Conservation (phyloP, 2,113 vertebrate genomes). For the Nymphicus hollandicus region DNA sequence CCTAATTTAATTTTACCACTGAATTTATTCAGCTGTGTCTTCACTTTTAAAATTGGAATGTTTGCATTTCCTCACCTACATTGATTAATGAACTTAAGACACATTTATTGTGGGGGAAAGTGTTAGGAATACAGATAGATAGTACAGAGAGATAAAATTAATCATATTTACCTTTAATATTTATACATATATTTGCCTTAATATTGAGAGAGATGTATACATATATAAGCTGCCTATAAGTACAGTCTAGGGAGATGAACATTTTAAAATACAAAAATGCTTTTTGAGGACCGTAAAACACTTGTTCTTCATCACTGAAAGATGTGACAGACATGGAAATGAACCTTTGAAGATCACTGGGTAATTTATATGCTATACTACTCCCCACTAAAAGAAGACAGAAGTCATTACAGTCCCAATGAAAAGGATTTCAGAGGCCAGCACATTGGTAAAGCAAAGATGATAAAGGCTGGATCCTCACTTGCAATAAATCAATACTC, state of each 20-base stretch:
- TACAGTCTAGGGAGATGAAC: background rate
- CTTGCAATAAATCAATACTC: background rate
- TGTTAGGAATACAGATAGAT: background rate
- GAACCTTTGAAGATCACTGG: background rate
- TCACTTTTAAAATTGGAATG: background rate
- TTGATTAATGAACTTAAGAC: background rate
- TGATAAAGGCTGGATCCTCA: background rate
- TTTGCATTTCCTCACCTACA: background rate
- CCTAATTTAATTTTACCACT: background rate
- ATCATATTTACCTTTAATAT: background rate
- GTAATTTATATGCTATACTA: background rate
- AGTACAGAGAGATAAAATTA: background rate
- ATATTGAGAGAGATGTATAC: background rate
- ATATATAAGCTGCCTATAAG: background rate
- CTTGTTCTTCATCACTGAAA: background rate
- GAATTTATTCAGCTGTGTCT: background rate
- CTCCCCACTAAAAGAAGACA: background rate
- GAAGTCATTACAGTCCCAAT: background rate
- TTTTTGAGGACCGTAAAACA: background rate
- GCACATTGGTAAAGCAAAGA: background rate
- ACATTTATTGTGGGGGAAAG: too few relatives aligned
- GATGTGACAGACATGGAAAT: background rate
- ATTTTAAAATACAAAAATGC: background rate
- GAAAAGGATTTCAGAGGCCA: background rate
- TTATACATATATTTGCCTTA: background rate